Evolutionary conservation across 2,797 vertebrate genomes (phyloP).

Genomic region (Sebastes hubbsi): DNA sequence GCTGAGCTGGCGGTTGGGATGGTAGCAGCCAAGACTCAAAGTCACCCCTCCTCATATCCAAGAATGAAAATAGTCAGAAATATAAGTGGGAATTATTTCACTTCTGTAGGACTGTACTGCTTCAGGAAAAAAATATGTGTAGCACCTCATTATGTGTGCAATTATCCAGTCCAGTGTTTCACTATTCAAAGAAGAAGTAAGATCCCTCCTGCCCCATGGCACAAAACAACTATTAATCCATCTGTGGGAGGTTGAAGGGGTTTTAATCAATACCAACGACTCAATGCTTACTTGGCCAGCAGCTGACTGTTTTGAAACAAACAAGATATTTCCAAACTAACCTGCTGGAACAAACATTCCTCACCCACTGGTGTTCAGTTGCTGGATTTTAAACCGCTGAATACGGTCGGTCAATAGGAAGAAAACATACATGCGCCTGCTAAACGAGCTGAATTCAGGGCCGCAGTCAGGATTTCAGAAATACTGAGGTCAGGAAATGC

Average conservation of each 20-base stretch:
- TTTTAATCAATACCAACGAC: slow-evolving; percentile 53
- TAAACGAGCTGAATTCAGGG: background rate
- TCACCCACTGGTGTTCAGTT: background rate
- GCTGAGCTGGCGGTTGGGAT: background rate
- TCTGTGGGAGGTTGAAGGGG: slow-evolving; percentile 28
- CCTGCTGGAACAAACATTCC: background rate
- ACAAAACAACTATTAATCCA: slow-evolving; percentile 10
- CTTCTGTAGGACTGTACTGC: background rate
- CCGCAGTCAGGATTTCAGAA: background rate
- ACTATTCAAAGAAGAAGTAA: background rate
- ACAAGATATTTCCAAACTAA: background rate
- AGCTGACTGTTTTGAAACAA: background rate
- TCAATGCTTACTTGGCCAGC: slow-evolving; percentile 32
- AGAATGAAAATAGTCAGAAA: background rate
- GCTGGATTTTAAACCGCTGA: background rate
- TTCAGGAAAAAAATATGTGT: too few species aligned
- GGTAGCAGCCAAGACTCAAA: background rate
- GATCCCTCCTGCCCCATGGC: background rate
- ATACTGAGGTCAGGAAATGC: background rate
- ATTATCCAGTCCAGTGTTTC: background rate
- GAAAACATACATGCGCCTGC: background rate
- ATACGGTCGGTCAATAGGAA: rapidly evolving
- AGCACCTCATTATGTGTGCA: too few species aligned
- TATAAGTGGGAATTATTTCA: background rate
- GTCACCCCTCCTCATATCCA: background rate